Evolutionary conservation across 2,888 invertebrate genomes (phyloP), one percentile per base, ranked within the genome.

Genomic region (Pasiphila rectangulata): DNA sequence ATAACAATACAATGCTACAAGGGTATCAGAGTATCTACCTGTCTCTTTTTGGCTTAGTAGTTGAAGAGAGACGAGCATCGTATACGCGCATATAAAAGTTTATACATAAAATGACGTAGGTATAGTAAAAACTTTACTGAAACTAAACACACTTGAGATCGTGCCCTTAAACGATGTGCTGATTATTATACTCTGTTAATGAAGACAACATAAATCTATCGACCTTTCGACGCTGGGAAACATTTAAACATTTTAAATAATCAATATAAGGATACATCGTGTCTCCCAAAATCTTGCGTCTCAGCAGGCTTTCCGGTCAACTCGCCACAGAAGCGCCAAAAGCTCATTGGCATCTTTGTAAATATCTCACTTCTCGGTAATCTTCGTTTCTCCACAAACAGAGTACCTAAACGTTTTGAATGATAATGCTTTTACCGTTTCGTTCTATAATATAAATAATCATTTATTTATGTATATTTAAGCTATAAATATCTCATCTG

Each of bases 111-210:
- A 15, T 16, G 36, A 38, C 27, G 17, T 12, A n/a, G n/a, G n/a
- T n/a, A n/a, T n/a, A 38, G 12, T 30, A 25, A 36, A 39, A 10
- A 41, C 27, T 59, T 66, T 63, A 71, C 42, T 27, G 38, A 42
- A 67, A 76, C 72, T 76, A 74, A 82, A 68, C 45, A 78, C 68
- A 75, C 66, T 70, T 86, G 86, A 87, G 86, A 87, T 87, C 86
- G 82, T 83, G 83, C 80, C 71, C 74, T 72, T 74, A 72, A 71
- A 79, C 61, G 64, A 74, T 72, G 71, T 64, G 64, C 70, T 72
- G 69, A 23, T 15, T 32, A 32, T 12, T 12, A 12, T 40, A 46
- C 35, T 24, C 29, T 46, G 32, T 24, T 19, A 9, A 23, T 19
- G 16, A 6, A 32, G 23, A 29, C 25, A 5, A 29, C 25, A 5